Conservation (phyloP, 2,113 vertebrate species). For the Carassius carassius region DNA sequence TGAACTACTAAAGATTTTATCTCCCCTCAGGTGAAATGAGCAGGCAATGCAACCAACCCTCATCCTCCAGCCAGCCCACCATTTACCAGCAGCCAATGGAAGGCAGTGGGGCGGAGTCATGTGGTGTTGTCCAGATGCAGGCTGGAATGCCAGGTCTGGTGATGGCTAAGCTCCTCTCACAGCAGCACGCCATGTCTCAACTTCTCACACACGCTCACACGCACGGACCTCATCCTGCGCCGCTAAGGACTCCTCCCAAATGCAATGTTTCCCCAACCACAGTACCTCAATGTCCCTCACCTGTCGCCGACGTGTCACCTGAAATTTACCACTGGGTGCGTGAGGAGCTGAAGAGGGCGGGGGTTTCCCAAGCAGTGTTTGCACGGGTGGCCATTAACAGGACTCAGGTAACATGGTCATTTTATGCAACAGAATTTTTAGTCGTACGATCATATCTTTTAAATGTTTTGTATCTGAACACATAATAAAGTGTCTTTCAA, state of each 20-base stretch:
- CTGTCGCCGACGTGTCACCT: slow-evolving; percentile 92
- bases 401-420: slow-evolving; percentile 88
- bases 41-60: slow-evolving; percentile 81
- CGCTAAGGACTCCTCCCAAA: slow-evolving; percentile 10
- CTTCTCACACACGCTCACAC: slow-evolving; percentile 95
- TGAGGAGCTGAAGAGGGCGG: slow-evolving; percentile 97
- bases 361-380: slow-evolving; percentile 98
- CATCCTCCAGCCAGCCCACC: slow-evolving; percentile 83
- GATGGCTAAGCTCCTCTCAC: slow-evolving; percentile 81
- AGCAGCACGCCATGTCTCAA: slow-evolving; percentile 98
- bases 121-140: slow-evolving; percentile 51
- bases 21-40: slow-evolving; percentile 78
- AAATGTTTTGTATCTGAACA: neutral
- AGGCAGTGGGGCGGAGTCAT: slow-evolving; percentile 83
- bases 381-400: slow-evolving; percentile 98
- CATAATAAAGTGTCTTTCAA: neutral
- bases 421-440: slow-evolving; percentile 58
- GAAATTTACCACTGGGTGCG: slow-evolving; percentile 99
- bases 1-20: neutral
- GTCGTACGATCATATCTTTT: slow-evolving; percentile 17
- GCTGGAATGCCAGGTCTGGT: slow-evolving; percentile 41
- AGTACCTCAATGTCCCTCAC: slow-evolving; percentile 97
- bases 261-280: slow-evolving; percentile 75
- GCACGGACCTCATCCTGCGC: slow-evolving; percentile 1
- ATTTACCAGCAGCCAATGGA: slow-evolving; percentile 82